Conservation (phyloP, 2,113 vertebrate species). For the Pseudorhombus dupliciocellatus region DNA sequence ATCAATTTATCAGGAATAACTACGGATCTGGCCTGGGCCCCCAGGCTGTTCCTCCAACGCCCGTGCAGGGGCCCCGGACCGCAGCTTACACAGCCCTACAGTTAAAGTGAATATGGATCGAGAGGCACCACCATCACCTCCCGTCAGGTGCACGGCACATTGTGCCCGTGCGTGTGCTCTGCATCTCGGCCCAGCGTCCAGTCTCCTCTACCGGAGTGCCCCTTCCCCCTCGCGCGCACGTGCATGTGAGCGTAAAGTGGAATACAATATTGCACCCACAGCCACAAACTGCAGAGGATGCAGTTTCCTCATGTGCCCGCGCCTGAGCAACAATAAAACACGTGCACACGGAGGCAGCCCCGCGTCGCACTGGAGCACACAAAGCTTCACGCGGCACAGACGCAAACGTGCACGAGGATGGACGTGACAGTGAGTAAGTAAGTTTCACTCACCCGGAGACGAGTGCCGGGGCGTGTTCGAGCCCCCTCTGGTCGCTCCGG, state of each 20-base stretch:
- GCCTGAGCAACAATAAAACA: slow-evolving; percentile 15
- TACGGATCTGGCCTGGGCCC: neutral
- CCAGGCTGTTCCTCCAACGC: neutral
- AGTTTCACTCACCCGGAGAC: slow-evolving; percentile 74
- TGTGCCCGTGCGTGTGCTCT: neutral
- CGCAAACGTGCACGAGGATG: neutral
- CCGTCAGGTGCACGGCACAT: slow-evolving; percentile 41
- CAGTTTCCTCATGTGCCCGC: neutral
- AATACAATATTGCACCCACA: neutral
- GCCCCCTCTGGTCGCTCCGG: slow-evolving; percentile 24
- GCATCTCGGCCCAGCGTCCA: slow-evolving; percentile 6
- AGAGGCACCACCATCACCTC: neutral
- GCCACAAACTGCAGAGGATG: slow-evolving; percentile 27
- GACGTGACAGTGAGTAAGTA: slow-evolving; percentile 43
- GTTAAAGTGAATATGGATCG: neutral
- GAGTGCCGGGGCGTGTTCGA: slow-evolving; percentile 19
- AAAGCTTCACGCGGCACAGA: neutral
- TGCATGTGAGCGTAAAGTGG: neutral
- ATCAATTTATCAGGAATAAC: neutral
- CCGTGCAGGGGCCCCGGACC: too few species aligned
- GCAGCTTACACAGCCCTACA: neutral
- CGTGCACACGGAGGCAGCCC: slow-evolving; percentile 14
- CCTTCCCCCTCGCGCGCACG: neutral
- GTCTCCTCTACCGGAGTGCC: slow-evolving; percentile 2
- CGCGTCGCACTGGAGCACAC: slow-evolving; percentile 13